Evolutionary conservation across 2,797 vertebrate species (phyloP), one percentile per base, ranked within the genome.

Genomic region (Poeciliopsis turneri): DNA sequence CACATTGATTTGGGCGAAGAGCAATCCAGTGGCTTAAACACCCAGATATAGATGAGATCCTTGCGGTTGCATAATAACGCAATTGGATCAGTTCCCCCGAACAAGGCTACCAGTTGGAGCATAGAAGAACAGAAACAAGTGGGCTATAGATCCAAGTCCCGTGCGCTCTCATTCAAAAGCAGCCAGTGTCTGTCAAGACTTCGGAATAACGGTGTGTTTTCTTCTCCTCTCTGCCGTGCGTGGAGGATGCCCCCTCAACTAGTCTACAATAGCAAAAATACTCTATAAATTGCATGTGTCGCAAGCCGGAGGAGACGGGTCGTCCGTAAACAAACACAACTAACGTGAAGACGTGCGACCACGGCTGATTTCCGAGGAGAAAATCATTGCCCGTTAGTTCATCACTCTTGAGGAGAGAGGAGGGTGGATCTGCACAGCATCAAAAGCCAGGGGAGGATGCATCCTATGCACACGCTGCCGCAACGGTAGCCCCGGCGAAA

Each of bases 1-100:
- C 98, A 98, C 98, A 99, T 99, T 98, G 98, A 99, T 98, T 99
- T 98, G 97, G 98, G 97, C 97, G 97, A 98, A 97, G 97, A 98
- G 97, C 97, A 97, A 98, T 99, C 98, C 98, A 97, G 97, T 96
- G 97, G 97, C 97, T 99, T 97, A 99, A 97, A 99, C 97, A 98
- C 97, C 97, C 97, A 97, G 97, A 97, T 97, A 97, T 95, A 97
- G 96, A 97, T 95, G 96, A 97, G 97, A 97, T 97, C 97, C 98
- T 96, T 97, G 97, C 96, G 96, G 97, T 98, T 99, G 97, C 98
- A 99, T 99, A 98, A 98, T 98, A 98, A 97, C 95, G 97, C 95
- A 96, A 96, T 96, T 96, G 96, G 96, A 98, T 96, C 97, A 97
- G 97, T 97, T 98, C 96, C 98, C 96, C 97, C 95, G 96, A 96